Evolutionary conservation across 2,113 vertebrate genomes (phyloP), one percentile per base, ranked within the genome.

Genomic region (Actinemys pallida): DNA sequence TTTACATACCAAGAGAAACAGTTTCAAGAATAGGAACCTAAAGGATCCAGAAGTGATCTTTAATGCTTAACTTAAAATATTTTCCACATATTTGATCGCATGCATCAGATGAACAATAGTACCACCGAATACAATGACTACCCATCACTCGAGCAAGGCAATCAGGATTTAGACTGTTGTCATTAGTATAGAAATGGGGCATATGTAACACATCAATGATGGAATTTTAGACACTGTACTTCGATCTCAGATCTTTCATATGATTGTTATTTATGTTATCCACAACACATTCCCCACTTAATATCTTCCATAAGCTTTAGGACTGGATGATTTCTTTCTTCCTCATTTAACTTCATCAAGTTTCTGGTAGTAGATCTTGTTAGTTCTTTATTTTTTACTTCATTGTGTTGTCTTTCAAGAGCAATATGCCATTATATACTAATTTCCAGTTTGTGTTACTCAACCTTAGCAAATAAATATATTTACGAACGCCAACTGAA

Each of bases 261-360:
- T 5, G 17, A 29, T 76, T 4, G 4, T 2, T 76, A 14, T 42
- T 27, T 20, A 2, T n/a, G 42, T 0, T 0, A 35, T 22, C 14
- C 54, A 31, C 22, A 49, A 22, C 3, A n/a, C 1, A 27, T 12
- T 8, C n/a, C 1, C 8, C 25, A 52, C 27, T 78, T 39, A 1
- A 3, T 29, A n/a, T 1, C 6, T 5, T 56, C 45, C 39, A 24
- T 0, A 52, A 25, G 35, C 47, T 69, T 88, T 25, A 49, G 49
- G 47, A 50, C 2, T 1, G 0, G 9, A 14, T 7, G 20, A 89
- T 4, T 19, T 5, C 5, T 86, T 84, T 62, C 75, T 85, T 92
- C 0, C 0, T 27, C 5, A 72, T 19, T 0, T 0, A 11, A 19
- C n/a, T 14, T 39, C 4, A 10, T 39, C 29, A 45, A 45, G 81